These are phyloP conservation scores for Ovibos moschatus DNA, from an alignment of 2,113 vertebrate species.

Conservation along the genomic window DNA sequence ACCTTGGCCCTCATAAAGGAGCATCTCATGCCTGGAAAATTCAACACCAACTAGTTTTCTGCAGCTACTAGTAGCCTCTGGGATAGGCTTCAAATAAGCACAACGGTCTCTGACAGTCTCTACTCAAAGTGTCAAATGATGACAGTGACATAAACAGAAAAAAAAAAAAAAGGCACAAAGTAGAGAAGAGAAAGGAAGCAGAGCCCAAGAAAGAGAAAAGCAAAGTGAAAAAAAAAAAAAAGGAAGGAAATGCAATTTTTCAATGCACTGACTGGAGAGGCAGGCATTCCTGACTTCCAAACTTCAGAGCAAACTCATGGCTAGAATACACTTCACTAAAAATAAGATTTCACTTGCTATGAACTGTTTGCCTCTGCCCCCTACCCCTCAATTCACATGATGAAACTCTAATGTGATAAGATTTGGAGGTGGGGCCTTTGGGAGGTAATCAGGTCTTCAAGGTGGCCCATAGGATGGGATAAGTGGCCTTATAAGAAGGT, in stretches of 20 bases:
- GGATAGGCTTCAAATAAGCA: not conserved
- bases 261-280: not conserved
- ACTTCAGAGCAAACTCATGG: not conserved
- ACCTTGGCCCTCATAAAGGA: not conserved
- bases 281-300: not conserved
- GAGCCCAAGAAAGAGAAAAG: not conserved
- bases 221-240: not conserved
- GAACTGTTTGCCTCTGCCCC: not conserved
- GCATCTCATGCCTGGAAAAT: not conserved
- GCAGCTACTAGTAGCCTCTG: not conserved
- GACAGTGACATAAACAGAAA: not conserved
- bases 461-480: not conserved
- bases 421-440: not conserved
- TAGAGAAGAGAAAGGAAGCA: not conserved
- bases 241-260: not conserved
- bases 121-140: not conserved
- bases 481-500: not conserved
- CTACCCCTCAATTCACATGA: not conserved
- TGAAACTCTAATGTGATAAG: not conserved
- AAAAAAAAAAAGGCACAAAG: not conserved
- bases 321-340: not conserved
- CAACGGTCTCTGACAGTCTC: not conserved
- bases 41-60: not conserved
- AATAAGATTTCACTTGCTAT: not conserved
- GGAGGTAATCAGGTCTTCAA: not conserved